Evolutionary conservation across 1,140 invertebrate species (phyloP), one percentile per base, ranked within the genome.

Genomic region (Cherax quadricarinatus): DNA sequence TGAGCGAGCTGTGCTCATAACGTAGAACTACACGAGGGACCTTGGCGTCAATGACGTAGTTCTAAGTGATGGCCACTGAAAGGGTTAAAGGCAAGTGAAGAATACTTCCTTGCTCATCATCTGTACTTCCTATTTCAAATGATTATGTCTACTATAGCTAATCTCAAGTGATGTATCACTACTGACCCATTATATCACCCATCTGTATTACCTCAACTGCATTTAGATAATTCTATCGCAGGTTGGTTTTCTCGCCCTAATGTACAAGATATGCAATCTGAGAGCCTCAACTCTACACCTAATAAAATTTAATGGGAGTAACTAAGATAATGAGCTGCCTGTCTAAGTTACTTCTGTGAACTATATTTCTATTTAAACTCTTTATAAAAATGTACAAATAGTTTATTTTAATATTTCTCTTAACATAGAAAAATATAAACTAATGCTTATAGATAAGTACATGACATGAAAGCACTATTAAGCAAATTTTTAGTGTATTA

Each of bases 351-450:
- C 12, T 70, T 18, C 6, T 75, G 6, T 30, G n/a, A 75, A 30
- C 70, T 75, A 5, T 75, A 75, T 12, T 30, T 75, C 24, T 75
- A 66, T 18, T 30, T 70, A n/a, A 10, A 70, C 14, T 70, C 66
- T 10, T 30, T 75, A 75, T 75, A 75, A 75, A 75, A 75, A 75
- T 41, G 70, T 75, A 75, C 24, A 75, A 75, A 75, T 21, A 75
- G n/a, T 75, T 75, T 30, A 16, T 75, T 75, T 75, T 75, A 75
- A 75, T 57, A 57, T 57, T 75, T 30, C 70, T 75, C 24, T 30
- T 75, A 75, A 75, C 30, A 75, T 75, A 75, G 70, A 75, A 75
- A 75, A 75, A 75, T 75, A 75, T 75, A 75, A 24, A 75, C 21
- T 30, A 75, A 75, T 75, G 70, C 21, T 30, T 75, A 75, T 30